Evolutionary conservation across 2,888 invertebrate species (phyloP).

Genomic region (Nasonovia ribisnigri): DNA sequence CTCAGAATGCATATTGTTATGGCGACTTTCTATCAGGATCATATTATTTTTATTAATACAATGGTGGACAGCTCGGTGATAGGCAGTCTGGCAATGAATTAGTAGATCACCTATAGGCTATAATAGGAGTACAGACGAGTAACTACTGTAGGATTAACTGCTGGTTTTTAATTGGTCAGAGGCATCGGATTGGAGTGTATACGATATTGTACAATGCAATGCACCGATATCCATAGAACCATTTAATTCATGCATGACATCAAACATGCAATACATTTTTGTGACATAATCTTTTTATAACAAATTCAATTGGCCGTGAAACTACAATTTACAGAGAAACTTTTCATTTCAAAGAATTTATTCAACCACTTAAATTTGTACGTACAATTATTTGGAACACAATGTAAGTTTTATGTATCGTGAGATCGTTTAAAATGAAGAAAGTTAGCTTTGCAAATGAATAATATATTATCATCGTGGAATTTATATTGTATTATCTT

Average conservation of each 20-base stretch:
- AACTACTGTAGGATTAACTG: not conserved
- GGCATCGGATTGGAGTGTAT: not conserved
- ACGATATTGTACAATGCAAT: not conserved
- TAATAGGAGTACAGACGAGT: not conserved
- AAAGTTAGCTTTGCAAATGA: not conserved
- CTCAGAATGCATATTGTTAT: too few species aligned
- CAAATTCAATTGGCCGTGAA: not conserved
- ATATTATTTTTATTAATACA: too few species aligned
- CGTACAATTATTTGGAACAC: not conserved
- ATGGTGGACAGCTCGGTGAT: too few species aligned
- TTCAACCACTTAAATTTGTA: not conserved
- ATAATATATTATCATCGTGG: not conserved
- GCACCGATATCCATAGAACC: not conserved
- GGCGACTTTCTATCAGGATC: too few species aligned
- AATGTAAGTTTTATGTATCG: not conserved
- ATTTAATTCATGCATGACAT: not conserved
- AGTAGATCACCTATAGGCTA: not conserved
- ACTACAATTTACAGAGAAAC: not conserved
- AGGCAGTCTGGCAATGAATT: too few species aligned
- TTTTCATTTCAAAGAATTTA: not conserved
- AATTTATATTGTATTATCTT: not conserved
- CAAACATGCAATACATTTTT: not conserved
- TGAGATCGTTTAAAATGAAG: not conserved
- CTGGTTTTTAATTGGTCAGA: not conserved
- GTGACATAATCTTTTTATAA: not conserved